Conservation (phyloP, 2,113 vertebrate genomes). For the Pipa parva region DNA sequence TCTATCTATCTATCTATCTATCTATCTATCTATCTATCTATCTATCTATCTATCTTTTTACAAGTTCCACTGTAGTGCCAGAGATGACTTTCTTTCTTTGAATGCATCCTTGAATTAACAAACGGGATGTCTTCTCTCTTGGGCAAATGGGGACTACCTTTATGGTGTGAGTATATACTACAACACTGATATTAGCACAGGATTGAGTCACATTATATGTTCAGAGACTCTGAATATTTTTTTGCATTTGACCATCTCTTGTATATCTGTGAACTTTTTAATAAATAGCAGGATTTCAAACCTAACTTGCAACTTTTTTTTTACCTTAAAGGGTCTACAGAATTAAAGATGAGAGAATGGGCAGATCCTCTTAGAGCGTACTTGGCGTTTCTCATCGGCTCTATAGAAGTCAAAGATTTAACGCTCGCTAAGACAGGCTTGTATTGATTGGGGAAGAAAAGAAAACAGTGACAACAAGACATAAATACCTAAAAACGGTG, state of each 20-base stretch:
- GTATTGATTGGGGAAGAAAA: constrained; percentile 19
- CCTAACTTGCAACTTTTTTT: constrained; percentile 10
- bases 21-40: too few species aligned
- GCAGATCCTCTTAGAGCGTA: background rate
- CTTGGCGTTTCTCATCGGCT: constrained; percentile 54
- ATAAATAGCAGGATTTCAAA: background rate
- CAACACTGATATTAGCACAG: background rate
- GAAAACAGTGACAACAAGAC: constrained; percentile 40
- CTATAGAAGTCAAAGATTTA: constrained; percentile 48
- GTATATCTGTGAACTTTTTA: background rate
- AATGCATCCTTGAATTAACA: too few species aligned
- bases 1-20: too few species aligned
- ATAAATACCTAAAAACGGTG: constrained; percentile 40
- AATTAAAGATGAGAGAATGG: constrained; percentile 8
- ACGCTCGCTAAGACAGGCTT: background rate
- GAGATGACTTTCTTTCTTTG: too few species aligned
- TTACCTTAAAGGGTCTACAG: constrained; percentile 2
- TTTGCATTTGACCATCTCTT: background rate
- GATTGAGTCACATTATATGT: too few species aligned
- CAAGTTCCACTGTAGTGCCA: too few species aligned
- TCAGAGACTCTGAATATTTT: too few species aligned
- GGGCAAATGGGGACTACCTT: too few species aligned
- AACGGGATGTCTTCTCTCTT: too few species aligned
- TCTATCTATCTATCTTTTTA: too few species aligned
- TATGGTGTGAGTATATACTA: too few species aligned